These are phyloP conservation scores for Xerus inauris DNA, from an alignment of 2,113 vertebrate genomes.

Conservation along the genomic window DNA sequence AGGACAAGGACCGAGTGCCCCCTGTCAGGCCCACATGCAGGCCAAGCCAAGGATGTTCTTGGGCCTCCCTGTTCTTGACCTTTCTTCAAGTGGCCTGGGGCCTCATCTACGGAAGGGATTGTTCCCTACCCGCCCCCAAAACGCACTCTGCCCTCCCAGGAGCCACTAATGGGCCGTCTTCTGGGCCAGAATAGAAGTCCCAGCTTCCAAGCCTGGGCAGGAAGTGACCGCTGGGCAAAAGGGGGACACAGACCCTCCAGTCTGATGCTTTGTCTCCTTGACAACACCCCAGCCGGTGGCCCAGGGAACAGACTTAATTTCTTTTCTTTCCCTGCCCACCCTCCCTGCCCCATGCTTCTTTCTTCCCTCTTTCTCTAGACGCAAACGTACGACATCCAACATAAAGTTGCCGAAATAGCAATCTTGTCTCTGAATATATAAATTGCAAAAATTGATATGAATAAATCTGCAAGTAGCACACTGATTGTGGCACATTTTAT, in stretches of 20 bases:
- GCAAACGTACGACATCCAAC: constrained; percentile 80
- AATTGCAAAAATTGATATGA: constrained; percentile 95
- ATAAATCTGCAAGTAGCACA: constrained; percentile 97
- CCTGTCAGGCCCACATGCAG: not conserved
- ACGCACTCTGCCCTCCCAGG: not conserved
- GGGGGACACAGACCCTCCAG: constrained; percentile 38
- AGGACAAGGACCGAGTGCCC: not conserved
- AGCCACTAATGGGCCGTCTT: not conserved
- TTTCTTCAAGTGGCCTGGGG: not conserved
- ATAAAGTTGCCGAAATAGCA: constrained; percentile 90
- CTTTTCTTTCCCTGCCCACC: constrained; percentile 68
- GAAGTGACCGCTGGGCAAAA: constrained; percentile 56
- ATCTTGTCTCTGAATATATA: constrained; percentile 97
- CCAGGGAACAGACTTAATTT: constrained; percentile 69
- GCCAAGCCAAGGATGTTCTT: not conserved
- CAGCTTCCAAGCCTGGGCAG: constrained; percentile 30
- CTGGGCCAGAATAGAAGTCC: constrained; percentile 7
- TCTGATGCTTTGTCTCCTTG: constrained; percentile 67
- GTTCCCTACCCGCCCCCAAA: not conserved
- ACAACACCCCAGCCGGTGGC: constrained; percentile 70
- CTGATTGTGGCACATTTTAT: constrained; percentile 92
- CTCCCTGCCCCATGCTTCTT: constrained; percentile 22
- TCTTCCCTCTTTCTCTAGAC: constrained; percentile 63
- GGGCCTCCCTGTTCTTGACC: not conserved
- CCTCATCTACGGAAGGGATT: not conserved